Conservation (phyloP, 2,113 vertebrate genomes). For the Turnix velox region DNA sequence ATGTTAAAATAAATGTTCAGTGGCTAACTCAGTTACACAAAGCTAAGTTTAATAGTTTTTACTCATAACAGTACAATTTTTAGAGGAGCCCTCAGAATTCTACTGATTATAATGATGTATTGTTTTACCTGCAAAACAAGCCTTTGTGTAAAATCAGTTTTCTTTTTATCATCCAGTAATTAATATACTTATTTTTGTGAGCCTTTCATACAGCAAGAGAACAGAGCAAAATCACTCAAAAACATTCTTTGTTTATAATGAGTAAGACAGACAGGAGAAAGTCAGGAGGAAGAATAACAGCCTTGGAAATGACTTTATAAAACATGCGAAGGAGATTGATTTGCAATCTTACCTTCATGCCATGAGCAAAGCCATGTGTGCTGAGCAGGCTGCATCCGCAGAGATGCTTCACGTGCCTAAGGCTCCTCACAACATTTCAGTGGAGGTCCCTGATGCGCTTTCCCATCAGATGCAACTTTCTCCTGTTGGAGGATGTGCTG, state of each 20-base stretch:
- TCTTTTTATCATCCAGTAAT: not conserved
- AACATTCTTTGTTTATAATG: not conserved
- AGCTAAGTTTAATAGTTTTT: not conserved
- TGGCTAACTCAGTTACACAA: not conserved
- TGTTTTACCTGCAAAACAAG: not conserved
- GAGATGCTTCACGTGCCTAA: not conserved
- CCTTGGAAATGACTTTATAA: not conserved
- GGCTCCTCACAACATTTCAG: not conserved
- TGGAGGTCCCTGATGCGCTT: not conserved
- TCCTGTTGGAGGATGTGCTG: not conserved
- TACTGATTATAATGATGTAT: not conserved
- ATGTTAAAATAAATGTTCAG: not conserved
- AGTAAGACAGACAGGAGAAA: not conserved
- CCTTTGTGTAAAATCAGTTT: not conserved
- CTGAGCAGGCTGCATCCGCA: not conserved
- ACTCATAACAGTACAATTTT: not conserved
- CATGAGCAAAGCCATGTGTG: not conserved
- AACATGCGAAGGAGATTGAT: not conserved
- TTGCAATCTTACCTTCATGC: conserved; percentile 18
- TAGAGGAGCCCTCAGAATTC: not conserved
- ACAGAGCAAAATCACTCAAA: not conserved
- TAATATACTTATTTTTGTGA: not conserved
- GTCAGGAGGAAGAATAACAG: not conserved
- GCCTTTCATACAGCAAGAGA: not conserved
- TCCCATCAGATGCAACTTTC: not conserved